These are phyloP conservation scores for Mercenaria mercenaria DNA, from an alignment of 1,140 invertebrate genomes.

Conservation along the genomic window DNA sequence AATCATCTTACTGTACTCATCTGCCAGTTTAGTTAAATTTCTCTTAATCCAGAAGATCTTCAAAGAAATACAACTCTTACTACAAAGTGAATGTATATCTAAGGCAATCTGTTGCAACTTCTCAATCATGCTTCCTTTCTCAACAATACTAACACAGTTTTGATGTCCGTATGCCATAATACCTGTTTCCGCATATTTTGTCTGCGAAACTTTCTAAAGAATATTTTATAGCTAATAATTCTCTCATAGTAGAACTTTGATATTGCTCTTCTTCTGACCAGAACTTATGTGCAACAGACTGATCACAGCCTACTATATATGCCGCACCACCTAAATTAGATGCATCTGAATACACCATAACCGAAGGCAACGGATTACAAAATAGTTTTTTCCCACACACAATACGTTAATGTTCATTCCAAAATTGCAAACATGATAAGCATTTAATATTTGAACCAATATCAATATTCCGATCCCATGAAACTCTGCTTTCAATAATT, in stretches of 20 bases:
- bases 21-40: slow-evolving; percentile 17
- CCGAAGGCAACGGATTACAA: not conserved
- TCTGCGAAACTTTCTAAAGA: no score
- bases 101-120: no score
- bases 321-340: slow-evolving; percentile 32
- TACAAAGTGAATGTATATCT: no score
- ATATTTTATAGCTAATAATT: no score
- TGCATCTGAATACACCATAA: slow-evolving; percentile 43
- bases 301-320: not conserved
- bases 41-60: not conserved
- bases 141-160: no score
- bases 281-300: not conserved
- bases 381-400: slow-evolving; percentile 28
- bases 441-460: slow-evolving; percentile 37
- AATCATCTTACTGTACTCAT: not conserved
- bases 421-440: slow-evolving; percentile 12
- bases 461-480: slow-evolving; percentile 32
- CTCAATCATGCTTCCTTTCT: no score
- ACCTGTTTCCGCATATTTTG: no score
- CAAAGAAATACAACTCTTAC: not conserved
- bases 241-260: not conserved
- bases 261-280: slow-evolving; percentile 2
- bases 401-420: not conserved
- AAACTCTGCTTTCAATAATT: not conserved
- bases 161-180: no score